Evolutionary conservation across 2,113 vertebrate species (phyloP), one percentile per base, ranked within the genome.

Genomic region (Melanerpes formicivorus): DNA sequence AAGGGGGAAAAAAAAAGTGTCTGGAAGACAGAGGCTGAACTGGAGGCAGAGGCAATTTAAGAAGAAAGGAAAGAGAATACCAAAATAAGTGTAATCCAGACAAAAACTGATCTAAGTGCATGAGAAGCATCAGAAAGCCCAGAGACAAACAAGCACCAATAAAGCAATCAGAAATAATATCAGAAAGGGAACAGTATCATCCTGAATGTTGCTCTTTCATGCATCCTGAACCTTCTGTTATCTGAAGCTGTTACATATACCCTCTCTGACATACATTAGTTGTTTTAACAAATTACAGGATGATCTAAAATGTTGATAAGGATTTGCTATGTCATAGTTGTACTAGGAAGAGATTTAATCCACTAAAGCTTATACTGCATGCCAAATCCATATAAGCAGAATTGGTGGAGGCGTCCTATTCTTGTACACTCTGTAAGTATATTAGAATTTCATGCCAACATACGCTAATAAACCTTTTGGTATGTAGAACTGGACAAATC

Each of bases 281-380:
- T 69, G 18, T 88, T 96, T 60, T 81, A 93, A 84, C 22, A 90
- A 95, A 89, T 54, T 75, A 87, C 29, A 73, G 25, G 16, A 50
- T 79, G 63, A 93, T 82, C 79, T 89, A 54, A 84, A 93, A 76
- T 69, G 46, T 72, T 66, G 67, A 63, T 76, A 89, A 82, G 21
- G 27, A 65, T 64, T 81, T 90, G 59, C 50, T 82, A 46, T 59
- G 59, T 78, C 84, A 83, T 40, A 48, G 79, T 50, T 82, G 58
- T 37, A 83, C 12, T 11, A 74, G 56, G 42, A 80, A 73, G 90
- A 77, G 7, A 73, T 70, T 66, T 76, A 84, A 93, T 81, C 66
- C 59, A 34, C 84, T 62, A 54, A 75, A 90, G 78, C 32, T 72
- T 54, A 48, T 32, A 46, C 26, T n/a, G 15, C 50, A 60, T n/a